Percentiles rank a stretch among this genome's conserved stretches.
Conservation (phyloP, 1,140 invertebrate genomes). For the Zophobas atratus region DNA sequence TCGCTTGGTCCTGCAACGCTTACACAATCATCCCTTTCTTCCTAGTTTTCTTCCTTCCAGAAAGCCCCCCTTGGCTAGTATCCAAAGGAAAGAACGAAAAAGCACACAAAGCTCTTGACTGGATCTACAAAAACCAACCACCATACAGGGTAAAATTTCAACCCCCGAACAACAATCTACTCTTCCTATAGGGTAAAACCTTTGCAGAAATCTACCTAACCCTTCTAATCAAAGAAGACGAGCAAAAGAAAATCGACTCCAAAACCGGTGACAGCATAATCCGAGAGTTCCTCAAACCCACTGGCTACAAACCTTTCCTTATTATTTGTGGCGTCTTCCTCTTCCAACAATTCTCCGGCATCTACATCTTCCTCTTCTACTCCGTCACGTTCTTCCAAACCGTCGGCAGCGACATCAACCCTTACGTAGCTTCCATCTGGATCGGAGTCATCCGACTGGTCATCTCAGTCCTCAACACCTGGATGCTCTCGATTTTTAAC, state of each 20-base stretch:
- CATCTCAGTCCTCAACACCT: constrained; percentile 71
- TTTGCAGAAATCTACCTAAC: constrained; percentile 63
- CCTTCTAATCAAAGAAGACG: constrained; percentile 65
- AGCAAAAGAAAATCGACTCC: constrained; percentile 65
- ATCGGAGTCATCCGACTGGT: constrained; percentile 76
- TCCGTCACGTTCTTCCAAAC: constrained; percentile 73
- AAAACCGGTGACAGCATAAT: background rate
- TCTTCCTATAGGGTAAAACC: constrained; percentile 36
- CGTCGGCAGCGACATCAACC: constrained; percentile 68
- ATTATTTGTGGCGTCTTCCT: constrained; percentile 72
- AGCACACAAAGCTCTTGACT: constrained; percentile 70
- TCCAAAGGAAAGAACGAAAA: constrained; percentile 70
- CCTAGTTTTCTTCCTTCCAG: constrained; percentile 74
- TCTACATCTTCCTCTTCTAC: constrained; percentile 79
- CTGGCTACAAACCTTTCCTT: constrained; percentile 72
- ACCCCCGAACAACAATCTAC: constrained; percentile 12
- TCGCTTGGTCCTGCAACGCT: constrained; percentile 71
- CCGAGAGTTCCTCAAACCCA: constrained; percentile 67
- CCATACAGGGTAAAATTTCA: too few species aligned
- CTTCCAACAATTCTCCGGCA: constrained; percentile 74
- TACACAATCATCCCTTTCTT: constrained; percentile 71
- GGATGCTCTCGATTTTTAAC: constrained; percentile 69
- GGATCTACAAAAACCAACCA: constrained; percentile 63
- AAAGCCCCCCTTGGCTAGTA: constrained; percentile 77
- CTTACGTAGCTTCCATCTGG: constrained; percentile 72